Percentiles rank a stretch among this genome's conserved stretches.
These are phyloP conservation scores for Oophaga pumilio DNA, from an alignment of 2,113 vertebrate genomes.

Conservation along the genomic window DNA sequence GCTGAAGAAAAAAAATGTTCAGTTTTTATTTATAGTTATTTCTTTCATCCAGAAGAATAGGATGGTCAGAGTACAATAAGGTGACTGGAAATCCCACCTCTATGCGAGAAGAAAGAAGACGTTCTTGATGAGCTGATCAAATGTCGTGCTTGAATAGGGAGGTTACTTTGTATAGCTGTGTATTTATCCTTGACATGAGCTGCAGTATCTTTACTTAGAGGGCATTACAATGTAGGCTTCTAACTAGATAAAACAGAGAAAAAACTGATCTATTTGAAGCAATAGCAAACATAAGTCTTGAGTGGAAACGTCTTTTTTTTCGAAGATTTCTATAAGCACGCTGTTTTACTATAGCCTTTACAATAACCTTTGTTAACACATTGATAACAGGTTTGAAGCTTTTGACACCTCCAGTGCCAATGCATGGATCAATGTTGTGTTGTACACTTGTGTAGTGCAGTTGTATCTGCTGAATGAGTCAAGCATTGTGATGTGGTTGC, in stretches of 20 bases:
- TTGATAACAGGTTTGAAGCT: not conserved
- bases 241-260: not conserved
- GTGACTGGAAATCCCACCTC: not conserved
- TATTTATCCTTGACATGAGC: not conserved
- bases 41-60: not conserved
- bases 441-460: not conserved
- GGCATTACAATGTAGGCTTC: not conserved
- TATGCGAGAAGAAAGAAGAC: not conserved
- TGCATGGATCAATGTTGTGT: conserved; percentile 10
- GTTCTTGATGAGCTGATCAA: not conserved
- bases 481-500: not conserved
- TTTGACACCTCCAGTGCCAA: not conserved
- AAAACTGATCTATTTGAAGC: not conserved
- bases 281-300: not conserved
- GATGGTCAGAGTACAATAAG: not conserved
- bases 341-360: not conserved
- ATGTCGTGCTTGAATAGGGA: not conserved
- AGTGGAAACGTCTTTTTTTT: not conserved
- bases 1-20: not conserved
- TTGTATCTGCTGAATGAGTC: not conserved
- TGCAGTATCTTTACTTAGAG: not conserved
- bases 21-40: not conserved
- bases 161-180: not conserved
- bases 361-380: too few relatives aligned
- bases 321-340: not conserved